Evolutionary conservation across 2,113 vertebrate species (phyloP).

Genomic region (Piaya cayana): DNA sequence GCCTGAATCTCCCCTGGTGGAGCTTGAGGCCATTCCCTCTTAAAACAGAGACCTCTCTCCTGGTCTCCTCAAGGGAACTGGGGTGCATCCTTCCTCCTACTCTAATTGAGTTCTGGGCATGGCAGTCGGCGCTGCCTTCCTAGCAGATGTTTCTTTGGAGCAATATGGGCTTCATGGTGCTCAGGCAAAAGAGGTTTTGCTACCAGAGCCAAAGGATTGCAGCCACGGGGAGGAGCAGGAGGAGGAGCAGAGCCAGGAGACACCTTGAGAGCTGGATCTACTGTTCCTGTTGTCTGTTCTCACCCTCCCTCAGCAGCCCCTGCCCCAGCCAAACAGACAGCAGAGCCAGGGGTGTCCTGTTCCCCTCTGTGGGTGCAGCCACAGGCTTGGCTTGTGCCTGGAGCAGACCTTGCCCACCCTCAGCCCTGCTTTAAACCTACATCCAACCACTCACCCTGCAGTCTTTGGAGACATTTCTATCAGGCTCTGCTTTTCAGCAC

Average conservation of each 20-base stretch:
- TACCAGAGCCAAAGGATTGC: conserved; percentile 37
- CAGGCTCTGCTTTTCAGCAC: not conserved
- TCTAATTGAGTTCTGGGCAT: rapidly evolving
- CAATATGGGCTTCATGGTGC: not conserved
- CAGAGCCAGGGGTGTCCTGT: conserved; percentile 12
- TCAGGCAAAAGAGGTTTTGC: conserved; percentile 24
- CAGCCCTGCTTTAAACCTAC: not conserved
- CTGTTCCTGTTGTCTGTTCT: not conserved
- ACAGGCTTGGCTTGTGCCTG: conserved; percentile 3
- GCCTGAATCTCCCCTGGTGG: no score
- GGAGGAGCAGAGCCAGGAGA: conserved; percentile 40
- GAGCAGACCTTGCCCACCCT: not conserved
- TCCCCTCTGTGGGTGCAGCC: not conserved
- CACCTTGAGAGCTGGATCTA: conserved; percentile 31
- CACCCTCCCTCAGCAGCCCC: not conserved
- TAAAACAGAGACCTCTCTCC: not conserved
- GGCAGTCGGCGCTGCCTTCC: not conserved
- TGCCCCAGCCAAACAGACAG: conserved; percentile 15
- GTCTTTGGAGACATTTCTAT: not conserved
- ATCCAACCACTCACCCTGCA: not conserved
- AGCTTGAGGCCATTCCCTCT: no score
- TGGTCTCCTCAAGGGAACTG: not conserved
- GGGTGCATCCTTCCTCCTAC: not conserved
- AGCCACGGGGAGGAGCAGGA: conserved; percentile 45
- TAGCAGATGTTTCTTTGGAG: not conserved